Conservation (phyloP, 1,140 invertebrate genomes). For the Aphis gossypii region DNA sequence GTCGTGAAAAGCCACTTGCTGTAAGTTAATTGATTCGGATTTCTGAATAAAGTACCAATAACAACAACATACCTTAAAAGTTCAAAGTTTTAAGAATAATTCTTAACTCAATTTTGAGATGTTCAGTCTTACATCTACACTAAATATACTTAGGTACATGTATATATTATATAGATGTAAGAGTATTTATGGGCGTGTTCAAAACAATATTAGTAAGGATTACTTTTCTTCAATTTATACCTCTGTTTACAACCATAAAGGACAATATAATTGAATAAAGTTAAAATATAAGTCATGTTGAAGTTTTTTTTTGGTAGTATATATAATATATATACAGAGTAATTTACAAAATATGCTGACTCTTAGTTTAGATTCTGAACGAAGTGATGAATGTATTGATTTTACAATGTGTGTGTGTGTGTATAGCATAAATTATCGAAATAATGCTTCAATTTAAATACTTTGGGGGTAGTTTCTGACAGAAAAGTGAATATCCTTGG, state of each 20-base stretch:
- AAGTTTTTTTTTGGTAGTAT: background rate
- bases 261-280: background rate
- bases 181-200: background rate
- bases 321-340: too few species aligned
- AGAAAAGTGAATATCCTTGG: too few species aligned
- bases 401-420: too few species aligned
- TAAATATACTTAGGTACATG: background rate
- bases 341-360: too few species aligned
- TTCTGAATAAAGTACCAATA: background rate
- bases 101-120: background rate
- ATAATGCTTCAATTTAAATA: too few species aligned
- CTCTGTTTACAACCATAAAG: background rate
- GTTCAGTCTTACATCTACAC: background rate
- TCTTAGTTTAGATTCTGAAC: too few species aligned
- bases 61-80: background rate
- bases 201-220: too few species aligned
- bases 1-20: too few species aligned
- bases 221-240: background rate
- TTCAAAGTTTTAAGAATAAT: background rate
- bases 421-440: too few species aligned
- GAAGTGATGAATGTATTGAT: too few species aligned
- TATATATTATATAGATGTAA: background rate
- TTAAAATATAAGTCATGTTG: background rate
- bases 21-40: background rate
- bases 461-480: too few species aligned